Evolutionary conservation across 1,140 invertebrate species (phyloP), one percentile per base, ranked within the genome.

Genomic region (Scaptomyza montana): DNA sequence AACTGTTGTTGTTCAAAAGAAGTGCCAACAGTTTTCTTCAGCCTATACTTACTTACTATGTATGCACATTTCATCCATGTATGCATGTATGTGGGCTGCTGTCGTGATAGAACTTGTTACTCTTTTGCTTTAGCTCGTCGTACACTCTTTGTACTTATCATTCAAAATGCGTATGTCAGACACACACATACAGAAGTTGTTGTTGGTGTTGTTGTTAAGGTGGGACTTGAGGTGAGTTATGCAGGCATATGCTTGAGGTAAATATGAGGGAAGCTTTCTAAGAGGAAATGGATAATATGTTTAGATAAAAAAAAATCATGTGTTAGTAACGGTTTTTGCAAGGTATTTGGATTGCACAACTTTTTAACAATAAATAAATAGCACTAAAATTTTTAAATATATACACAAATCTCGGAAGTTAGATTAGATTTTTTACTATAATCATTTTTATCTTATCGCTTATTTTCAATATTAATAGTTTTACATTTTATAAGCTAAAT

Each of bases 141-240:
- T 2, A 25, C 21, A 25, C 54, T 63, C 41, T 46, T 74, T 47
- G 57, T 41, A 46, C 21, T 75, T 85, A 72, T 68, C 53, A 79
- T 76, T 79, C 77, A 60, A 64, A 62, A 51, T 69, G 77, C 73
- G 77, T 80, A 49, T 63, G 43, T 5, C 8, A 47, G 30, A 53
- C 21, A 25, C 57, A 50, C 30, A 30, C 30, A 36, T 36, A 36
- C 33, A 36, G 7, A 9, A 9, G 33, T 36, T 36, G 33, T 36
- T 53, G n/a, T 50, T 36, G 33, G 8, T 53, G n/a, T 28, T 30
- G 39, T 33, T 63, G 57, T 49, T 28, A 61, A 65, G 55, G 54
- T 77, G 73, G 46, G 30, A 73, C 63, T 36, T 55, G 67, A 66
- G 72, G 54, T 55, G 54, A 53, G 36, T 9, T 21, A 41, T 39